Evolutionary conservation across 2,888 invertebrate genomes (phyloP), one percentile per base, ranked within the genome.

Genomic region (Oligia strigilis): DNA sequence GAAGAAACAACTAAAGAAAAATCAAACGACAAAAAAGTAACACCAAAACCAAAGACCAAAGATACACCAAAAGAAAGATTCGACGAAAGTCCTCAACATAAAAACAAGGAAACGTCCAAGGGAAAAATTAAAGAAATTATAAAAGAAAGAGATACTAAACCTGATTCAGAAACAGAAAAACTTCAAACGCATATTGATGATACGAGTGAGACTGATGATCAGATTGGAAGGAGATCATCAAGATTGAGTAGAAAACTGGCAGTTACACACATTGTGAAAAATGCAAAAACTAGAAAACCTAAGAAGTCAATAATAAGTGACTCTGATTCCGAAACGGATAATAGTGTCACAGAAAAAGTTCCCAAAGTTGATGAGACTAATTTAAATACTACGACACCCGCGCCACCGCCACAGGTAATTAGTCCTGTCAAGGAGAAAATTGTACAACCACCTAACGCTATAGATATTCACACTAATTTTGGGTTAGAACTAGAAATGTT

Each of bases 401-500:
- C 13, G 74, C 17, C 11, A 23, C 13, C 36, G 23, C 58, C 49
- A 43, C 69, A 64, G 4, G 8, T 23, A 49, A 19, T 13, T 19
- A 84, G 81, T 73, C 81, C 81, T n/a, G 23, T 72, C 11, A 83
- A 83, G 77, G 65, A 72, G 14, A 84, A 77, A 66, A 87, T 49
- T 19, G 36, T 58, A n/a, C 6, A 77, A 55, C 76, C 81, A 64
- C 23, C 73, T 17, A 85, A 52, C 66, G 69, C 88, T 58, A 67
- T 49, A 13, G 86, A 84, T 58, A 77, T 86, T 9, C 74, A 85
- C 71, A 86, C 91, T 60, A 93, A 88, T 83, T 95, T 95, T 89
- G 92, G 87, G n/a, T 89, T 94, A 23, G 94, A 96, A 76, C 82
- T 95, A 64, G 96, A 95, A 88, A 92, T 95, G 78, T 96, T 96